Evolutionary conservation across 2,113 vertebrate species (phyloP).

Genomic region (Calyptomena viridis): DNA sequence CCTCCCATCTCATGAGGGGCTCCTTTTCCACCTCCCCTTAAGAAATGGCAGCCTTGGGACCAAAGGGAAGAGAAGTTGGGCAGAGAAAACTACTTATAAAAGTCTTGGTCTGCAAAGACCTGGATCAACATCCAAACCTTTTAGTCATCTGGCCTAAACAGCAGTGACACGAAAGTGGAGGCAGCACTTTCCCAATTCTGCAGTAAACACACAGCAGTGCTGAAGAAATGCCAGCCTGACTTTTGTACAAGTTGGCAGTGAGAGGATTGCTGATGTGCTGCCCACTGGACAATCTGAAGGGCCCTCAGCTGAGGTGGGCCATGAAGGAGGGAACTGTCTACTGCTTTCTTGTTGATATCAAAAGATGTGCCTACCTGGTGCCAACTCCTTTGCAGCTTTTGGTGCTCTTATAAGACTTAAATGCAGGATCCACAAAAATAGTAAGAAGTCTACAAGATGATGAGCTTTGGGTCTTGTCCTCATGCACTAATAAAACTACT

Average conservation of each 20-base stretch:
- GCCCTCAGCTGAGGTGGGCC: not conserved
- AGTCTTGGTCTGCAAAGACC: not conserved
- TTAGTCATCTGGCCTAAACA: not conserved
- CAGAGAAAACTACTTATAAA: not conserved
- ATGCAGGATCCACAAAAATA: not conserved
- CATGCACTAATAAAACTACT: not conserved
- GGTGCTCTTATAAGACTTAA: not conserved
- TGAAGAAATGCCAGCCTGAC: not conserved
- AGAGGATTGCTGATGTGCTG: not conserved
- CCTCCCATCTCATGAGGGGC: not conserved
- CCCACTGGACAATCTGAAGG: not conserved
- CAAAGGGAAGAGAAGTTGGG: not conserved
- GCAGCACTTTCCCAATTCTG: not conserved
- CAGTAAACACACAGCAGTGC: not conserved
- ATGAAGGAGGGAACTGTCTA: not conserved
- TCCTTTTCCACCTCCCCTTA: not conserved
- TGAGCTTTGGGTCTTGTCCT: not conserved
- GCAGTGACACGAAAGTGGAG: rapidly evolving
- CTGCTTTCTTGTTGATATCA: not conserved
- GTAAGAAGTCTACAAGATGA: not conserved
- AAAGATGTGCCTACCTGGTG: not conserved
- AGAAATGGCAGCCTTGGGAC: not conserved
- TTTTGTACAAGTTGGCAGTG: not conserved
- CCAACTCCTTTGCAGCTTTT: not conserved
- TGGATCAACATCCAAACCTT: not conserved